Conservation (phyloP, 1,140 invertebrate species). For the Parasteatoda tepidariorum region DNA sequence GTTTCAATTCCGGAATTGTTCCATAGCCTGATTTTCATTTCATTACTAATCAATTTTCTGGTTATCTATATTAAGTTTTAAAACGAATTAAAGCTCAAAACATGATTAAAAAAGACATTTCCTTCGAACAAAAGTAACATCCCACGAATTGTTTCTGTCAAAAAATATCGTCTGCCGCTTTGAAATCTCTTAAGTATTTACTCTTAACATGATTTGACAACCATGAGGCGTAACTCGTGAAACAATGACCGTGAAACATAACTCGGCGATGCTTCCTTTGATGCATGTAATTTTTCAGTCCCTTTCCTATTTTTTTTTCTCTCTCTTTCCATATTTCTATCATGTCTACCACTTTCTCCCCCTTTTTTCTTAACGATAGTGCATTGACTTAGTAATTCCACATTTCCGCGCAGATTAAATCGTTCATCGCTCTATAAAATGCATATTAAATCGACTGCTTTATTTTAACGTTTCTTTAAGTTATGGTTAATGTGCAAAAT, state of each 20-base stretch:
- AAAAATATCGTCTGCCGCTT: background rate
- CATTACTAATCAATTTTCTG: too few species aligned
- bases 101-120: too few species aligned
- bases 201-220: background rate
- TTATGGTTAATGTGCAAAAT: too few species aligned
- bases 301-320: background rate
- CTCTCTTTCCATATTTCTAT: slow-evolving; percentile 15
- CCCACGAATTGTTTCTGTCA: background rate
- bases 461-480: background rate
- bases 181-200: background rate
- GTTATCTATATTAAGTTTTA: too few species aligned
- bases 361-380: background rate
- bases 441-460: background rate
- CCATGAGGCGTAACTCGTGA: slow-evolving; percentile 10
- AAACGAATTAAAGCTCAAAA: too few species aligned
- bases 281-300: slow-evolving; percentile 41
- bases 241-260: slow-evolving; percentile 31
- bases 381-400: slow-evolving; percentile 25
- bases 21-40: too few species aligned
- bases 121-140: too few species aligned
- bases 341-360: background rate
- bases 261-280: slow-evolving; percentile 17
- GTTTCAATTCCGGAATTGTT: too few species aligned
- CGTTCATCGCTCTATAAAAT: slow-evolving; percentile 2
- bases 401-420: slow-evolving; percentile 24